Conservation (phyloP, 2,797 vertebrate species). For the Lithobates sylvaticus region DNA sequence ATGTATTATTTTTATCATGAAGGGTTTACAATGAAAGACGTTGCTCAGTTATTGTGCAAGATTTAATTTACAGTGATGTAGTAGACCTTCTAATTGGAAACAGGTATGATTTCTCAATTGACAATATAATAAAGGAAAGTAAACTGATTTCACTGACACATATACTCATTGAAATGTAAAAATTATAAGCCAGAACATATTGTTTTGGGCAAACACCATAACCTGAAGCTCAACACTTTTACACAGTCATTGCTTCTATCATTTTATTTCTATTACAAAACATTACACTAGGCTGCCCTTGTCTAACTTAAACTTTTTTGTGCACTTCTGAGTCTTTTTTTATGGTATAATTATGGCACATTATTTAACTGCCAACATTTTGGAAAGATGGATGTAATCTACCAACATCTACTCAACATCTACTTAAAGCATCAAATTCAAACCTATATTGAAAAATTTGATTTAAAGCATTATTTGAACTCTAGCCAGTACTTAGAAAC, state of each 20-base stretch:
- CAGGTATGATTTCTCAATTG: background rate
- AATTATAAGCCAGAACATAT: constrained; percentile 34
- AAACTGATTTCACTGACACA: constrained; percentile 8
- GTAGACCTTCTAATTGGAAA: background rate
- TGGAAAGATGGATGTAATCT: background rate
- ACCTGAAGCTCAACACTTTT: constrained; percentile 14
- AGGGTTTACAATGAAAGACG: background rate
- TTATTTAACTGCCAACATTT: background rate
- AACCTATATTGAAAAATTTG: no score
- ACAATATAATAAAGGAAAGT: background rate
- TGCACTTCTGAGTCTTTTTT: background rate
- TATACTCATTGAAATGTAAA: constrained; percentile 27
- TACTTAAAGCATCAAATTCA: no score
- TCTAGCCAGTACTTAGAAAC: no score
- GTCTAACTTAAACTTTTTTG: background rate
- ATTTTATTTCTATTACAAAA: constrained; percentile 20
- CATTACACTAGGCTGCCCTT: background rate
- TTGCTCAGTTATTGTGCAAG: background rate
- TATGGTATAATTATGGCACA: background rate
- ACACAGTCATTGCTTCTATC: background rate
- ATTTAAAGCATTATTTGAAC: no score
- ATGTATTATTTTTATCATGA: background rate
- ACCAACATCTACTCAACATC: background rate
- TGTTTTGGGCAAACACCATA: constrained; percentile 38
- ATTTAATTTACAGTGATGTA: background rate